These are phyloP conservation scores for Prionace glauca DNA, from an alignment of 2,797 vertebrate species.

Conservation along the genomic window DNA sequence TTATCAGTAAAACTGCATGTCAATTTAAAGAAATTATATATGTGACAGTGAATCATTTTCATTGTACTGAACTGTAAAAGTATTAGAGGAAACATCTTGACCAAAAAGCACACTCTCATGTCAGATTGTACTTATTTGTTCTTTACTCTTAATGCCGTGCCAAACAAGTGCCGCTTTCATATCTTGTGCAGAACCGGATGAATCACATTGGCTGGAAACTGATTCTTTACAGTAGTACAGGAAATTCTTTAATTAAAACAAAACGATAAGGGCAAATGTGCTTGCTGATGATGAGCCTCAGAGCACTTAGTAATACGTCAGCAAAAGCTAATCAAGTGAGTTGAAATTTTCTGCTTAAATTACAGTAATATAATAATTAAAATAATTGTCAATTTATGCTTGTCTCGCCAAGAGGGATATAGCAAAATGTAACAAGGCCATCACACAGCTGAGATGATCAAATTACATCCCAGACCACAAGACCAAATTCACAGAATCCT, in stretches of 20 bases:
- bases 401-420: neutral
- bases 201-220: constrained; percentile 12
- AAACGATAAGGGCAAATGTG: constrained; percentile 16
- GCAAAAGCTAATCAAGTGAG: constrained; percentile 25
- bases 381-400: neutral
- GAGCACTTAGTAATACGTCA: neutral
- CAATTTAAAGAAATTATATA: neutral
- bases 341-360: constrained; percentile 8
- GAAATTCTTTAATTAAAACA: constrained; percentile 33
- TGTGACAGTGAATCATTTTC: neutral
- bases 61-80: neutral
- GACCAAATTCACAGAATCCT: neutral
- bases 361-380: neutral
- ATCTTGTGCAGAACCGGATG: constrained; percentile 6
- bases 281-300: constrained; percentile 27
- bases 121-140: constrained; percentile 13
- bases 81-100: neutral
- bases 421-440: neutral
- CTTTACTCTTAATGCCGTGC: neutral
- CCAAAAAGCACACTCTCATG: neutral
- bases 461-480: neutral
- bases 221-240: neutral
- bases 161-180: constrained; percentile 25
- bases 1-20: neutral
- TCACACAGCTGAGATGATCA: neutral